Conservation (phyloP, 2,113 vertebrate genomes). For the Corapipo altera region DNA sequence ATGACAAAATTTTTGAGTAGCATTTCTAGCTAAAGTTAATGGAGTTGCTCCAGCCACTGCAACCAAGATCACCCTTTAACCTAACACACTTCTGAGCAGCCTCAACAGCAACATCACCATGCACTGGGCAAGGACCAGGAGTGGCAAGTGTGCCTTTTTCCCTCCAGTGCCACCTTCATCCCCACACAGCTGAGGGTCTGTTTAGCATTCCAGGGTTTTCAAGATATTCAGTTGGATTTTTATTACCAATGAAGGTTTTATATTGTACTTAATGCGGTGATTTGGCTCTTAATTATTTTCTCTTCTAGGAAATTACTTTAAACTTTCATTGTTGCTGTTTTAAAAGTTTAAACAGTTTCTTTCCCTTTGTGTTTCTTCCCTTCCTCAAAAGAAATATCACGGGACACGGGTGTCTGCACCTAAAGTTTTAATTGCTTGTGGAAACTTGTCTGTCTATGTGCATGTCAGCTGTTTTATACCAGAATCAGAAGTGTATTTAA, state of each 20-base stretch:
- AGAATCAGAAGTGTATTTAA: background rate
- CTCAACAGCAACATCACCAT: rapidly evolving
- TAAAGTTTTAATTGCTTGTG: constrained; percentile 4
- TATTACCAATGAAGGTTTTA: background rate
- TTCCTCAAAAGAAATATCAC: constrained; percentile 29
- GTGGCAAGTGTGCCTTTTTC: background rate
- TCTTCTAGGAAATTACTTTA: background rate
- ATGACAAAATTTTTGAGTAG: background rate
- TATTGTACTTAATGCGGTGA: background rate
- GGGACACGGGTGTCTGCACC: background rate
- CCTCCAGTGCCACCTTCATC: background rate
- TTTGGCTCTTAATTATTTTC: background rate
- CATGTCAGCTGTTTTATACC: constrained; percentile 12
- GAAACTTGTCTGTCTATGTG: background rate
- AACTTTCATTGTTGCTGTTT: background rate
- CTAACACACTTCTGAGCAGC: background rate
- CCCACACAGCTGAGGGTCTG: background rate
- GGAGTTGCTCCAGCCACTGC: background rate
- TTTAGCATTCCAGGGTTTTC: background rate
- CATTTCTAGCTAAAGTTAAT: background rate
- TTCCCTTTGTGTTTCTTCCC: background rate
- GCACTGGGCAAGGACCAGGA: background rate
- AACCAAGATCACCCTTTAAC: background rate
- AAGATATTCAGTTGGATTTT: background rate
- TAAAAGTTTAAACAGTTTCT: background rate